Base-by-base conservation (phyloP, 92 coral and sea anemone genomes). In the Micromussa lordhowensis region DNA sequence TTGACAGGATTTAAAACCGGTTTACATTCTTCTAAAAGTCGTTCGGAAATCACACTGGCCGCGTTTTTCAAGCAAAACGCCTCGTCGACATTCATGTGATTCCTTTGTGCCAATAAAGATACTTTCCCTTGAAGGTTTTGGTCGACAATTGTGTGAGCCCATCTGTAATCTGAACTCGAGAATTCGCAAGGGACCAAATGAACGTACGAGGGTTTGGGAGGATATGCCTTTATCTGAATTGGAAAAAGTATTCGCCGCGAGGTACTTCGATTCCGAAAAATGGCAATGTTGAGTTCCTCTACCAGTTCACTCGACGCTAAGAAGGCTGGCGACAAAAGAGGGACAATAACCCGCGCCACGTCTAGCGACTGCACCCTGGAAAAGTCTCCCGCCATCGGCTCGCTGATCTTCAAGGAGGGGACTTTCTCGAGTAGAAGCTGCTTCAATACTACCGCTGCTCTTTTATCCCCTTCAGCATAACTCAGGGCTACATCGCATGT, bases 211-310 rank as follows among this genome's bases (percentile, higher is more conserved):
- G 99, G 99, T 22, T 85, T 86, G 36, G 75, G 71, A n/a, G 98
- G 99, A 48, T 94, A 82, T n/a, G 90, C 86, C 13, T 91, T 89
- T 24, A 96, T 49, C 21, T 80, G 90, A 61, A 95, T 84, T 34
- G 98, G 96, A 64, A 92, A 92, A 73, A 96, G 81, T 59, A 96
- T 89, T 85, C 90, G 92, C 28, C 84, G 88, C 14, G 89, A 51
- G 32, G 92, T 63, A 31, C 89, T 86, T 30, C 99, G 96, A 82
- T 96, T 94, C n/a, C 99, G 87, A 78, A 86, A 91, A 85, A 96
- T 90, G 14, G 98, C 98, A 76, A 96, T 95, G 88, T 96, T 96
- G 16, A 96, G 87, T 81, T 96, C 99, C 71, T 96, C 95, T 28
- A 96, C 95, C 36, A 96, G 92, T 81, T 96, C 98, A 21, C 81